Percentiles rank a stretch among this genome's conserved stretches.
These are phyloP conservation scores for Tupiocoris notatus DNA, from an alignment of 2,888 invertebrate species.

Conservation along the genomic window DNA sequence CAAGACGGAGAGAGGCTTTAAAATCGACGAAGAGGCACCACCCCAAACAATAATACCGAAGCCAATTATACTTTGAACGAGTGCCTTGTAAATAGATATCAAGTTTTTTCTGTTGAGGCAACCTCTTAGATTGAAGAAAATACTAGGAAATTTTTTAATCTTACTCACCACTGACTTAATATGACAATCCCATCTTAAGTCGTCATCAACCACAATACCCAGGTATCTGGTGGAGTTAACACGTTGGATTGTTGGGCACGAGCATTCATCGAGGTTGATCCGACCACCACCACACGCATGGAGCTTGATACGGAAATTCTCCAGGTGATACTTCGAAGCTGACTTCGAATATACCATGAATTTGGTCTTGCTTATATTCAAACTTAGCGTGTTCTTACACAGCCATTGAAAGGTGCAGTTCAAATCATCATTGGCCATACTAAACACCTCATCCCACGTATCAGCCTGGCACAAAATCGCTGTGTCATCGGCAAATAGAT, in stretches of 20 bases:
- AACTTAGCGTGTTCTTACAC: constrained; percentile 18
- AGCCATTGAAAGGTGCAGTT: constrained; percentile 10
- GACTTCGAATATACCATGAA: no score
- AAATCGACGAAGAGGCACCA: constrained; percentile 2
- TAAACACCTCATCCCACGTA: constrained; percentile 12
- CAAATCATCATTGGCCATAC: not conserved
- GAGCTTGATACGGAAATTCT: not conserved
- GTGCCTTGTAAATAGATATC: constrained; percentile 1
- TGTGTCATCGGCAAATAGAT: no score
- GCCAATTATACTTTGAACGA: constrained; percentile 7
- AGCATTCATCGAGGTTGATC: not conserved
- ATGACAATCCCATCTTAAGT: constrained; percentile 16
- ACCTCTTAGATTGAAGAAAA: constrained; percentile 9
- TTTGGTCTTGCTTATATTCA: no score
- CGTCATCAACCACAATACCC: constrained; percentile 1
- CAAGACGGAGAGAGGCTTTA: not conserved
- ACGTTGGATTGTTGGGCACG: not conserved
- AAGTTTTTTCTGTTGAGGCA: not conserved
- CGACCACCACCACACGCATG: not conserved
- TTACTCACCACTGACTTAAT: no score
- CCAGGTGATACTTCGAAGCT: no score
- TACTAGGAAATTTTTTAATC: not conserved
- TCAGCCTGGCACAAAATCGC: no score
- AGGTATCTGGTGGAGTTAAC: constrained; percentile 7
- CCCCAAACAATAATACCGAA: constrained; percentile 14